Conservation (phyloP, 2,113 vertebrate genomes). For the Corythoichthys intestinalis region DNA sequence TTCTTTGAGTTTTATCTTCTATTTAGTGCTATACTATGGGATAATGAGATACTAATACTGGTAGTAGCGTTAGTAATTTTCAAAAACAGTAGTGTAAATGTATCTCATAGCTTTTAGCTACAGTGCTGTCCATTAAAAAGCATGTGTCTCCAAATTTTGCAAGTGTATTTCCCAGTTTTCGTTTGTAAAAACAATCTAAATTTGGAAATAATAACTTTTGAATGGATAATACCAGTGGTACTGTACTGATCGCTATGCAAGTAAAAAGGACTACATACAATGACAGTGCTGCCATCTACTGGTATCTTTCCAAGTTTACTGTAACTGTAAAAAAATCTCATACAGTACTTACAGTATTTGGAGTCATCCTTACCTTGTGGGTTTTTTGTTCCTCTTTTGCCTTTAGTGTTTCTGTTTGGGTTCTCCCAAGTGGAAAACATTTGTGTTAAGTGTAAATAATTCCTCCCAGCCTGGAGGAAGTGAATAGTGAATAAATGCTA, state of each 20-base stretch:
- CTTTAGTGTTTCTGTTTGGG: background rate
- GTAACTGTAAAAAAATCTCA: background rate
- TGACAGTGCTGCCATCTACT: constrained; percentile 51
- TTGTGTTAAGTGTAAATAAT: constrained; percentile 10
- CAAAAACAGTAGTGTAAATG: background rate
- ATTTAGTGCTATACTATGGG: background rate
- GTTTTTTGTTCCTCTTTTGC: background rate
- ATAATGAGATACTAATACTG: background rate
- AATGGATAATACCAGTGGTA: no score
- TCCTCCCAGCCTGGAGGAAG: constrained; percentile 20
- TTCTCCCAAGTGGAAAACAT: constrained; percentile 4
- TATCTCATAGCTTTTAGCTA: background rate
- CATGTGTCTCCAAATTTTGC: no score
- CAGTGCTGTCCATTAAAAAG: no score
- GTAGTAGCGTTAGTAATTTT: background rate
- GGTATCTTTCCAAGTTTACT: constrained; percentile 8
- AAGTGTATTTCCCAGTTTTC: no score
- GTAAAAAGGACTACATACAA: background rate
- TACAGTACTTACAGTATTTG: background rate
- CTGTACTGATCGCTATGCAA: background rate
- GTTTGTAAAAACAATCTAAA: no score
- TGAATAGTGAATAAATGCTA: constrained; percentile 30
- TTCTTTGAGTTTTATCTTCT: background rate
- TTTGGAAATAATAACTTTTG: no score
- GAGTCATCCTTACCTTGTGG: background rate